phyloP scores from a whole-genome alignment of 2,113 vertebrate species.

The Brachyhypopomus occidentalis region DNA sequence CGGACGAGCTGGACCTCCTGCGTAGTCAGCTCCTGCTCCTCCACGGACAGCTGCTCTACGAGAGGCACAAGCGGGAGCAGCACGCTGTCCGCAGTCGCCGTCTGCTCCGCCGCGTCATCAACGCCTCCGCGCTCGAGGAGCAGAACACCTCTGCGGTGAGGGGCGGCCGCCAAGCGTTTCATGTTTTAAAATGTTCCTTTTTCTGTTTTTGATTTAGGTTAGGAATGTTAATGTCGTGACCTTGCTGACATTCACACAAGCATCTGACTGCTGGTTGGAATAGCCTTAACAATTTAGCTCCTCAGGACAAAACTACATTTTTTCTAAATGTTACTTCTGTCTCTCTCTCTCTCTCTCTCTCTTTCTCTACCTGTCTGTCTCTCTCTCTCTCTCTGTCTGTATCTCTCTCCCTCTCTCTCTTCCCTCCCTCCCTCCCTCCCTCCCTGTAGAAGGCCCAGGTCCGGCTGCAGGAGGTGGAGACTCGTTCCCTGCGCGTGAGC shows the following conservation, averaged over 20 bases:
- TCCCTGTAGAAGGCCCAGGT: conserved; percentile 85
- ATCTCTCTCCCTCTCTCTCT: background rate
- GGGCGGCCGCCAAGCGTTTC: background rate
- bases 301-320: no score
- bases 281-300: background rate
- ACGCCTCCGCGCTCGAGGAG: conserved; percentile 86
- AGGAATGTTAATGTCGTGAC: background rate
- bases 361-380: no score
- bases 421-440: no score
- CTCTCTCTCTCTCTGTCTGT: background rate
- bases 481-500: conserved; percentile 82
- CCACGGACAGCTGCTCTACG: conserved; percentile 90
- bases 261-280: background rate
- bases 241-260: background rate
- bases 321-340: no score
- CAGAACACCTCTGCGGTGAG: conserved; percentile 91
- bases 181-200: background rate
- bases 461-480: conserved; percentile 86
- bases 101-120: conserved; percentile 86
- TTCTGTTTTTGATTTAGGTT: background rate
- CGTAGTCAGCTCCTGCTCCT: conserved; percentile 87
- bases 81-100: conserved; percentile 92
- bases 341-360: no score
- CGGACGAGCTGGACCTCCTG: conserved; percentile 86
- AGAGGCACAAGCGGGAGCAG: conserved; percentile 93